Evolutionary conservation across 2,888 invertebrate species (phyloP).

Genomic region (Anthrax anthrax): DNA sequence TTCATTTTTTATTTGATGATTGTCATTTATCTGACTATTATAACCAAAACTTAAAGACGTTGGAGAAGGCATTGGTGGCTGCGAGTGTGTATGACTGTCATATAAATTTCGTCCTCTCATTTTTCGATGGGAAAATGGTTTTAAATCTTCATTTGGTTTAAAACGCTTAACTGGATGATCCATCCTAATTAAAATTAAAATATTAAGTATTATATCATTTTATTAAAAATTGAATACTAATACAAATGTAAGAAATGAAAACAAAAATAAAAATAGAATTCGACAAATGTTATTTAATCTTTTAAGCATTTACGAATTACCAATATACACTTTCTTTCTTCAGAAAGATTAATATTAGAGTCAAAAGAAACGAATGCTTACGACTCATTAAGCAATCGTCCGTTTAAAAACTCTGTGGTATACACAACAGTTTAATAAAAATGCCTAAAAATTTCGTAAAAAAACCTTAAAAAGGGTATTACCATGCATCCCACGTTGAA

Average conservation of each 20-base stretch:
- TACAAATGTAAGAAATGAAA: too few relatives aligned
- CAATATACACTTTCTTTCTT: background rate
- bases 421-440: background rate
- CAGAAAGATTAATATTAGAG: background rate
- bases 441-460: background rate
- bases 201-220: too few relatives aligned
- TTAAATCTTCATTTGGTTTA: slow-evolving; percentile 44
- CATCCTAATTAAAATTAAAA: slow-evolving; percentile 42
- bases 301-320: too few relatives aligned
- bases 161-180: slow-evolving; percentile 84
- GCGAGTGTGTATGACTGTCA: slow-evolving; percentile 42
- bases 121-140: slow-evolving; percentile 24
- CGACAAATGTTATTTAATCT: too few relatives aligned
- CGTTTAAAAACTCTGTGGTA: background rate
- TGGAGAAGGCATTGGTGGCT: slow-evolving; percentile 35
- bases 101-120: slow-evolving; percentile 41
- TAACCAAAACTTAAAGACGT: slow-evolving; percentile 20
- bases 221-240: too few relatives aligned
- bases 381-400: background rate
- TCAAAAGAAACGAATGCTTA: background rate
- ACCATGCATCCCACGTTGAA: slow-evolving; percentile 72
- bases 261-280: too few relatives aligned
- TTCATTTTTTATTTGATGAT: slow-evolving; percentile 11
- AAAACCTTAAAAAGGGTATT: slow-evolving; percentile 14
- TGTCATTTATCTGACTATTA: slow-evolving; percentile 14